A percentile compares a stretch with the other conserved stretches of the same genome.
phyloP scores from a whole-genome alignment of 2,888 invertebrate species.

The Dromius quadrimaculatus region DNA sequence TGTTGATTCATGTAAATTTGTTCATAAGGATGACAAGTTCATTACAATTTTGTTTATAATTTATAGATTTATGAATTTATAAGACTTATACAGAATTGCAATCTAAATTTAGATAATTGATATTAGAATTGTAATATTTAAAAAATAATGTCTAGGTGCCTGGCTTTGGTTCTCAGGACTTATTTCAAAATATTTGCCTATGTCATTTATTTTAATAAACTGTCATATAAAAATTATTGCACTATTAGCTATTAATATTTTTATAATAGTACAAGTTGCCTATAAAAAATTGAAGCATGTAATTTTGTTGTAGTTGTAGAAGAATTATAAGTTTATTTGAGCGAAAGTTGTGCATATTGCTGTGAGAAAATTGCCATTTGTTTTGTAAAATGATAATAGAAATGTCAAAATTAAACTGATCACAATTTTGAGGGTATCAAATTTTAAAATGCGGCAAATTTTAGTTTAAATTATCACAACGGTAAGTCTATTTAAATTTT shows the following conservation, averaged over 20 bases:
- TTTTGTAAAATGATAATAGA: conserved; percentile 6
- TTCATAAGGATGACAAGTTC: too few relatives aligned
- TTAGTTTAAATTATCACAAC: conserved; percentile 24
- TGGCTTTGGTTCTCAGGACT: conserved; percentile 51
- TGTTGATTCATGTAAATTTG: too few relatives aligned
- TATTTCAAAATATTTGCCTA: conserved; percentile 24
- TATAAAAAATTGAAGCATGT: conserved; percentile 29
- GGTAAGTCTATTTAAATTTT: conserved; percentile 7
- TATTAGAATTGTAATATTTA: background rate
- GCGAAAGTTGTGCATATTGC: conserved; percentile 5
- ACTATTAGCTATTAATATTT: conserved; percentile 8
- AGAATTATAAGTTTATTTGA: conserved; percentile 29
- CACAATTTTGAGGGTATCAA: conserved; percentile 19
- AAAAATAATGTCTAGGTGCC: conserved; percentile 49
- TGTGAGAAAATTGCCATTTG: conserved; percentile 13
- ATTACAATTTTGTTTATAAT: too few relatives aligned
- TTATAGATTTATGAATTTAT: too few relatives aligned
- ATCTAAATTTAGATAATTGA: too few relatives aligned
- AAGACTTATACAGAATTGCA: too few relatives aligned
- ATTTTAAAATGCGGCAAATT: conserved; percentile 19
- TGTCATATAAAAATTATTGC: conserved; percentile 10
- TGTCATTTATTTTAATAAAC: conserved; percentile 37
- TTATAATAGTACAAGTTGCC: conserved; percentile 17
- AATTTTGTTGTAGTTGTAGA: conserved; percentile 31
- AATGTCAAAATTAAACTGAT: conserved; percentile 38